phyloP scores from a whole-genome alignment of 1,140 invertebrate species.

The Euura saliciscinereae region DNA sequence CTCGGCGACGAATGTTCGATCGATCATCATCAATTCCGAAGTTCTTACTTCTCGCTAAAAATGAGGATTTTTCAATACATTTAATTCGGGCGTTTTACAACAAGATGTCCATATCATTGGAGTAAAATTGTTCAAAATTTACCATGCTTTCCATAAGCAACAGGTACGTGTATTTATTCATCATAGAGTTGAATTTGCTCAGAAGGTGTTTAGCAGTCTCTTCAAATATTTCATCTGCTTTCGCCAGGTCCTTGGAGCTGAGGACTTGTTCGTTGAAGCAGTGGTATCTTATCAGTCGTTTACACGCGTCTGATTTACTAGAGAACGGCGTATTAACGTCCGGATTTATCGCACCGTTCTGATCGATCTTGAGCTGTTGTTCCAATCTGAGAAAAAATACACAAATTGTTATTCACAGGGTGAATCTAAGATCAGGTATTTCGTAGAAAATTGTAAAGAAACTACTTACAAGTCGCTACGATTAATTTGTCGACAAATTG shows the following conservation, averaged over 20 bases:
- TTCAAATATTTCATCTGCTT: conserved; percentile 81
- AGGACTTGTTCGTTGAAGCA: conserved; percentile 75
- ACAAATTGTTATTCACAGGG: conserved; percentile 6
- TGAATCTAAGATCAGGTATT: neutral
- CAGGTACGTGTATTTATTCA: conserved; percentile 79
- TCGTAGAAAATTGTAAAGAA: conserved; percentile 5
- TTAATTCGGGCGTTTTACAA: too few relatives aligned
- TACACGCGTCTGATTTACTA: conserved; percentile 77
- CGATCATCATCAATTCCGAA: conserved; percentile 76
- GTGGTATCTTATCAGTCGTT: conserved; percentile 82
- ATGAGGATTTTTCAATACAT: conserved; percentile 19
- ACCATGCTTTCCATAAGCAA: conserved; percentile 87
- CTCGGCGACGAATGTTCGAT: conserved; percentile 72
- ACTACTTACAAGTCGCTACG: conserved; percentile 52
- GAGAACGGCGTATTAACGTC: conserved; percentile 79
- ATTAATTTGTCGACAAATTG: conserved; percentile 50
- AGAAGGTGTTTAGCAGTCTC: conserved; percentile 75
- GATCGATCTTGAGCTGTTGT: conserved; percentile 79
- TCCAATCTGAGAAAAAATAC: conserved; percentile 64
- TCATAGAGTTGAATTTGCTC: conserved; percentile 76
- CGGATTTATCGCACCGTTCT: conserved; percentile 76
- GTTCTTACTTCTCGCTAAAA: conserved; percentile 70
- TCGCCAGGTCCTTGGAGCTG: conserved; percentile 70
- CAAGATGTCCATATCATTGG: conserved; percentile 27
- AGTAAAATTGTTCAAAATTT: conserved; percentile 41